phyloP scores from a whole-genome alignment of 2,797 vertebrate genomes.

The Kryptolebias ocellatus region DNA sequence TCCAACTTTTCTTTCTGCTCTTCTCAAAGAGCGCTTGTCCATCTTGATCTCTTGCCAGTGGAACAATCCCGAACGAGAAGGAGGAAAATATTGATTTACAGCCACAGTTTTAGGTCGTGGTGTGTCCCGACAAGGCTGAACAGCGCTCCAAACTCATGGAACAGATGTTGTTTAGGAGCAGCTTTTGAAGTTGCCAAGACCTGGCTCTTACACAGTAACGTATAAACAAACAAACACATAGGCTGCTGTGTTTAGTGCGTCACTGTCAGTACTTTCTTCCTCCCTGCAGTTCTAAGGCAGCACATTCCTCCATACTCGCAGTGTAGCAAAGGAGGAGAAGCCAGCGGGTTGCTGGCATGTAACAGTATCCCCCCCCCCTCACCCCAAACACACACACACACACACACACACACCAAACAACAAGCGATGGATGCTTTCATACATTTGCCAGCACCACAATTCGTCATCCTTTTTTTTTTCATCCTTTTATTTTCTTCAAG shows the following conservation, averaged over 20 bases:
- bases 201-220: slow-evolving; percentile 53
- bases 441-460: slow-evolving; percentile 52
- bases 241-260: slow-evolving; percentile 60
- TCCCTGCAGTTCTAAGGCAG: slow-evolving; percentile 66
- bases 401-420: slow-evolving; percentile 57
- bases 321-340: slow-evolving; percentile 62
- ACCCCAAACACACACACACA: slow-evolving; percentile 33
- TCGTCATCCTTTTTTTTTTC: slow-evolving; percentile 21
- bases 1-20: slow-evolving; percentile 45
- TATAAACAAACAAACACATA: slow-evolving; percentile 69
- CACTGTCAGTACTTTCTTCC: slow-evolving; percentile 65
- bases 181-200: slow-evolving; percentile 49
- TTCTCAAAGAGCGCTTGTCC: slow-evolving; percentile 69
- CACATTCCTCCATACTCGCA: slow-evolving; percentile 70
- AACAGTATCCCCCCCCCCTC: slow-evolving; percentile 60
- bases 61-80: slow-evolving; percentile 71
- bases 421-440: slow-evolving; percentile 59
- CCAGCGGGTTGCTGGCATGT: slow-evolving; percentile 69
- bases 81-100: slow-evolving; percentile 79
- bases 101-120: slow-evolving; percentile 59
- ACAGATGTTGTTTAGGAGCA: slow-evolving; percentile 63
- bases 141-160: slow-evolving; percentile 43
- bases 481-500: slow-evolving; percentile 38
- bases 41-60: slow-evolving; percentile 70
- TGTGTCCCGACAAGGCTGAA: slow-evolving; percentile 58